A percentile compares a stretch with the other conserved stretches of the same genome.
These are phyloP conservation scores for Colostygia pectinataria DNA, from an alignment of 2,888 invertebrate species.

Conservation along the genomic window DNA sequence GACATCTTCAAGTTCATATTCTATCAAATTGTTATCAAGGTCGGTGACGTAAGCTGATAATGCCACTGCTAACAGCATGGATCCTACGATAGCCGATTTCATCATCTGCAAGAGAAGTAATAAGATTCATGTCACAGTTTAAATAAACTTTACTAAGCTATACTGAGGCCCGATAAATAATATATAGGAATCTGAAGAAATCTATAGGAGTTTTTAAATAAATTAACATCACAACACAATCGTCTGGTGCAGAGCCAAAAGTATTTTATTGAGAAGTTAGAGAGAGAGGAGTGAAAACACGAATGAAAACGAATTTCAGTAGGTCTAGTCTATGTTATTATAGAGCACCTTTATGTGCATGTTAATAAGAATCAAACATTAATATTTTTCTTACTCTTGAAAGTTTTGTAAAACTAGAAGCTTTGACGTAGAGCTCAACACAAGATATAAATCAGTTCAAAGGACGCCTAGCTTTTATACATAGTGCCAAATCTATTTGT, in stretches of 20 bases:
- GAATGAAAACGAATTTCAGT: no score
- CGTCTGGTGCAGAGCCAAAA: no score
- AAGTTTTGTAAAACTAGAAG: neutral
- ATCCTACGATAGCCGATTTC: slow-evolving; percentile 22
- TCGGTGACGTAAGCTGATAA: slow-evolving; percentile 33
- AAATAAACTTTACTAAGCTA: no score
- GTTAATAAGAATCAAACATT: no score
- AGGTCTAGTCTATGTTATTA: no score
- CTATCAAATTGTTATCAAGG: slow-evolving; percentile 42
- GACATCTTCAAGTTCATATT: slow-evolving; percentile 33
- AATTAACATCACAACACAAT: neutral
- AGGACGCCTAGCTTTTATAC: slow-evolving; percentile 14
- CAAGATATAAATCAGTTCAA: neutral
- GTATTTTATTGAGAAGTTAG: neutral
- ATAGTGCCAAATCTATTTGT: neutral
- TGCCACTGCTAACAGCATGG: slow-evolving; percentile 29
- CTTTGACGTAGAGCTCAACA: neutral
- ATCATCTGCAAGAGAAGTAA: slow-evolving; percentile 24
- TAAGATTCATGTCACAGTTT: no score
- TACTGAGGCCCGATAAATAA: no score
- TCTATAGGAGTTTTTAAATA: neutral
- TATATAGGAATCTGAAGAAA: no score
- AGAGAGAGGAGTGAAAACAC: no score
- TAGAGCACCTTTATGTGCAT: no score
- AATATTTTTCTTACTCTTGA: no score